Evolutionary conservation across 2,888 invertebrate species (phyloP).

Genomic region (Parnassius smintheus): DNA sequence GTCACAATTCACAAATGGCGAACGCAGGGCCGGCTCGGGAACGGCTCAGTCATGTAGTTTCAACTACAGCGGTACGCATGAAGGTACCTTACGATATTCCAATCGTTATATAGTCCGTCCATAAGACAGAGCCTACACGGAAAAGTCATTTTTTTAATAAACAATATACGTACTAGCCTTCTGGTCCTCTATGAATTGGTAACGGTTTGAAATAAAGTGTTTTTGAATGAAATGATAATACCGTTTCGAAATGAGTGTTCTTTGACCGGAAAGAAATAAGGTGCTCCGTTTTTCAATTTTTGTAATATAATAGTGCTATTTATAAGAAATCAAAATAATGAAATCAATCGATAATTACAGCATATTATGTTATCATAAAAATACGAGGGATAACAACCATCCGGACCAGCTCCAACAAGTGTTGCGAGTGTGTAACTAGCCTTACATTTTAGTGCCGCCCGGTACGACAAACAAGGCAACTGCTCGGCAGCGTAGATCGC

Average conservation of each 20-base stretch:
- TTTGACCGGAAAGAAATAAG: no score
- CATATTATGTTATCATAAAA: no score
- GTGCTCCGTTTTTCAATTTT: no score
- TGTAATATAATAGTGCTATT: no score
- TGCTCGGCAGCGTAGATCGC: conserved; percentile 59
- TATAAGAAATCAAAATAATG: no score
- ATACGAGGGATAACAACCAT: no score
- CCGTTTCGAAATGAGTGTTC: no score
- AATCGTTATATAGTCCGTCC: neutral
- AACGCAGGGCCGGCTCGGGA: conserved; percentile 50
- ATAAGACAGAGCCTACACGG: neutral
- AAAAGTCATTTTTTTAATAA: neutral
- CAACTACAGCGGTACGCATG: conserved; percentile 40
- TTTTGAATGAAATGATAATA: no score
- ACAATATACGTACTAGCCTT: neutral
- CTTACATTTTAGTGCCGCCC: conserved; percentile 35
- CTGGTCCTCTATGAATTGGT: no score
- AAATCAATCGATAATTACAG: no score
- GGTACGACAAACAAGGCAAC: conserved; percentile 72
- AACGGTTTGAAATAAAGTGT: no score
- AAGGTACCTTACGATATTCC: conserved; percentile 42
- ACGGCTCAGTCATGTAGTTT: conserved; percentile 54
- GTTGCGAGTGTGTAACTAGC: conserved; percentile 35
- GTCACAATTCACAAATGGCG: conserved; percentile 64
- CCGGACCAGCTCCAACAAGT: no score